phyloP scores from a whole-genome alignment of 2,797 vertebrate genomes.

The Morelia viridis region DNA sequence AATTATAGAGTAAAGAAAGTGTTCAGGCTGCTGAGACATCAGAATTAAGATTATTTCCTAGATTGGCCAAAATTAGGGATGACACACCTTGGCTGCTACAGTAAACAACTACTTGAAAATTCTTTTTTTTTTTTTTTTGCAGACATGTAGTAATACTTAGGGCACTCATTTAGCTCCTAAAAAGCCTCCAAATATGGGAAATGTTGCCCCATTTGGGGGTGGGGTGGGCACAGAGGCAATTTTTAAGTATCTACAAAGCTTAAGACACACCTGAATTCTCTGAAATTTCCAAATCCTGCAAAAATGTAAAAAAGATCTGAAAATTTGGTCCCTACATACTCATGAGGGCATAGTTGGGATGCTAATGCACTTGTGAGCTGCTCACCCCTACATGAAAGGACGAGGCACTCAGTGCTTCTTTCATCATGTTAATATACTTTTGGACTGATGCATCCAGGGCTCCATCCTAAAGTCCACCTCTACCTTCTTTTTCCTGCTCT shows the following conservation, averaged over 20 bases:
- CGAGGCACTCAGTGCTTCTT: background rate
- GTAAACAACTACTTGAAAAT: background rate
- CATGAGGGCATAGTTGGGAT: background rate
- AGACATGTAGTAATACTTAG: background rate
- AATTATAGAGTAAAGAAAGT: background rate
- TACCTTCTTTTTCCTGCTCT: background rate
- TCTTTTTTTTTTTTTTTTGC: too few relatives aligned
- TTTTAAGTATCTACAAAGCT: background rate
- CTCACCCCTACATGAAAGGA: background rate
- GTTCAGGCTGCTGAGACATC: background rate
- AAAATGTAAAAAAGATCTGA: background rate
- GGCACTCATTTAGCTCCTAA: background rate
- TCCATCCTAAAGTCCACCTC: background rate
- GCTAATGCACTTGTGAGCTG: background rate
- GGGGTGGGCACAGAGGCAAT: background rate
- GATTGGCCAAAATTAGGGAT: background rate
- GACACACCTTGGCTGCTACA: background rate
- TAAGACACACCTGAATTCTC: background rate
- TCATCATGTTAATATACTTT: background rate
- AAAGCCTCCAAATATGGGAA: background rate
- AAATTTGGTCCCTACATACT: background rate
- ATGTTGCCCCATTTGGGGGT: background rate
- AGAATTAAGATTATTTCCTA: background rate
- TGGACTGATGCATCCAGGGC: background rate
- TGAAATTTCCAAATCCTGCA: background rate